Evolutionary conservation across 1,140 invertebrate species (phyloP).

Genomic region (Drosophila nikananu): DNA sequence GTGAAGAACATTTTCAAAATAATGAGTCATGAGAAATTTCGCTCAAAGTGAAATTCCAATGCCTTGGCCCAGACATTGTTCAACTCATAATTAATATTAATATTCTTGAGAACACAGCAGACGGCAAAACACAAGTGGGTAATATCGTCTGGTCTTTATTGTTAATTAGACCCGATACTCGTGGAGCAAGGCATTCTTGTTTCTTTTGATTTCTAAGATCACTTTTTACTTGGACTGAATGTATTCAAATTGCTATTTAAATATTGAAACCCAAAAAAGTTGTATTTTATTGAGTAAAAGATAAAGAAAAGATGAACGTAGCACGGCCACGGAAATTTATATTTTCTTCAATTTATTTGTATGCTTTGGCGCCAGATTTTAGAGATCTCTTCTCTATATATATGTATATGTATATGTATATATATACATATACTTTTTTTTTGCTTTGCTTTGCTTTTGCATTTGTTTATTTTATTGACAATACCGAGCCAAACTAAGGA

Average conservation of each 20-base stretch:
- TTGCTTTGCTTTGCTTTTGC: conserved; percentile 4
- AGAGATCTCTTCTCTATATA: conserved; percentile 5
- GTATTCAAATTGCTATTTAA: background rate
- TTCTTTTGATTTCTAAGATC: conserved; percentile 52
- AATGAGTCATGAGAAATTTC: conserved; percentile 36
- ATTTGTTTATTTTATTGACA: conserved; percentile 51
- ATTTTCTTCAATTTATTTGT: conserved; percentile 24
- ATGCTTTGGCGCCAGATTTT: conserved; percentile 35
- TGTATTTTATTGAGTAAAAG: background rate
- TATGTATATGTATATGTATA: background rate
- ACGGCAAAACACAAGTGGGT: conserved; percentile 25
- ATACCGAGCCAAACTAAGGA: conserved; percentile 44
- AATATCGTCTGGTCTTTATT: conserved; percentile 17
- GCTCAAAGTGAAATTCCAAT: conserved; percentile 52
- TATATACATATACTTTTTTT: background rate
- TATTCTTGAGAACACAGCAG: conserved; percentile 41
- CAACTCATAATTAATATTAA: conserved; percentile 50
- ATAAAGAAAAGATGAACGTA: background rate
- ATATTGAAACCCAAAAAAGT: background rate
- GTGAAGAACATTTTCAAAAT: conserved; percentile 13
- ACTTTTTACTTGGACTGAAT: conserved; percentile 51
- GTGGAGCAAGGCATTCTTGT: background rate
- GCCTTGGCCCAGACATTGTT: conserved; percentile 40
- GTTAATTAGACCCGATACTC: conserved; percentile 6
- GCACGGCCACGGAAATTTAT: background rate